phyloP scores from a whole-genome alignment of 2,888 invertebrate genomes.

The Arge pagana region DNA sequence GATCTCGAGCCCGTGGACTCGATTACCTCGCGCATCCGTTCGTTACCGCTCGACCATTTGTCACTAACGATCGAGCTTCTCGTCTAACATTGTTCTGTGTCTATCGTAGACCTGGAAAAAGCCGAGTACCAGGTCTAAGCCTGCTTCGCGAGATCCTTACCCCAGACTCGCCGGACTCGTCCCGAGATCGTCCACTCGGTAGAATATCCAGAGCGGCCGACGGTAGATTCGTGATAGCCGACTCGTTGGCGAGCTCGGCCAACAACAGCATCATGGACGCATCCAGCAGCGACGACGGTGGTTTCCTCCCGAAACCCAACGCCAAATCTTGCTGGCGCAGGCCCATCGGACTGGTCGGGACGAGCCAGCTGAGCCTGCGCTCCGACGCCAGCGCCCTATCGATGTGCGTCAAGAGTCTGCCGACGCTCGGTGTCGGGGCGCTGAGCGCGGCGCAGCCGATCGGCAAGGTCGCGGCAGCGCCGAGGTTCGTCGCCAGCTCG shows the following conservation, averaged over 20 bases:
- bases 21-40: too few relatives aligned
- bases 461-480: slow-evolving; percentile 47
- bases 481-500: slow-evolving; percentile 59
- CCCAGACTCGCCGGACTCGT: slow-evolving; percentile 52
- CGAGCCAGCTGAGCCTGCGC: slow-evolving; percentile 70
- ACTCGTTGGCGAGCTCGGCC: slow-evolving; percentile 60
- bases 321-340: slow-evolving; percentile 55
- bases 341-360: slow-evolving; percentile 66
- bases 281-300: slow-evolving; percentile 82
- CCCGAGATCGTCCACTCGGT: slow-evolving; percentile 61
- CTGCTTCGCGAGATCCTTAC: slow-evolving; percentile 69
- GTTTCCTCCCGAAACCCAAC: slow-evolving; percentile 69
- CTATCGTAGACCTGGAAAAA: slow-evolving; percentile 81
- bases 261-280: slow-evolving; percentile 65
- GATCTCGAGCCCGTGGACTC: too few relatives aligned
- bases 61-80: slow-evolving; percentile 9
- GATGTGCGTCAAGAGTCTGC: slow-evolving; percentile 49
- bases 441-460: slow-evolving; percentile 38
- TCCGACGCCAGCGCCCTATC: slow-evolving; percentile 68
- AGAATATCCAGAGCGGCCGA: slow-evolving; percentile 76
- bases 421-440: slow-evolving; percentile 33
- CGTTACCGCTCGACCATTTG: too few relatives aligned
- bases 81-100: slow-evolving; percentile 40
- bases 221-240: slow-evolving; percentile 72
- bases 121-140: slow-evolving; percentile 93